A percentile compares a stretch with the other conserved stretches of the same genome.
phyloP scores from a whole-genome alignment of 2,797 vertebrate genomes.

The Propithecus perrieri region DNA sequence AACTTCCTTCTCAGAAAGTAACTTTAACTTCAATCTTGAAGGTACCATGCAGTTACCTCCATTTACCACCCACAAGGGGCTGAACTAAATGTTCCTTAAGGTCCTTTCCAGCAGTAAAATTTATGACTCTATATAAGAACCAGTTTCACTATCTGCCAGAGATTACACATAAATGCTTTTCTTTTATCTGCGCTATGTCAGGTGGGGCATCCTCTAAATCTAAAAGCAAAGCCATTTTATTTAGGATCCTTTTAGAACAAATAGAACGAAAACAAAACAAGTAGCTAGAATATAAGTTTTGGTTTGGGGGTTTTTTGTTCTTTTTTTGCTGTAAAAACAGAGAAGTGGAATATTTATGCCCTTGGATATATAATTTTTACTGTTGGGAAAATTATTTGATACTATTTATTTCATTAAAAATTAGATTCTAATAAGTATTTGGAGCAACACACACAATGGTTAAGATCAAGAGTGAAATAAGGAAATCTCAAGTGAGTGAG shows the following conservation, averaged over 20 bases:
- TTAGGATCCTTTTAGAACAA: conserved; percentile 70
- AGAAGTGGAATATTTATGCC: background rate
- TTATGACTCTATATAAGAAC: conserved; percentile 72
- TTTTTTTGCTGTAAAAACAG: background rate
- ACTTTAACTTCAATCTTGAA: conserved; percentile 44
- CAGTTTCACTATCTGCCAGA: conserved; percentile 73
- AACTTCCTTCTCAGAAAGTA: conserved; percentile 52
- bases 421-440: conserved; percentile 50
- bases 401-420: conserved; percentile 43
- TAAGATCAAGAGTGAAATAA: conserved; percentile 39
- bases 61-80: conserved; percentile 63
- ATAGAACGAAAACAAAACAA: conserved; percentile 25
- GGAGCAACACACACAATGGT: conserved; percentile 39
- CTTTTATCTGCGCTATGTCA: conserved; percentile 63
- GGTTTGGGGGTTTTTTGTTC: background rate
- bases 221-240: conserved; percentile 67
- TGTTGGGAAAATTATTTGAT: conserved; percentile 6
- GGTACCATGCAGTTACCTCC: background rate
- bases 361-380: background rate
- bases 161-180: conserved; percentile 76
- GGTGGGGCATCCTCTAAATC: conserved; percentile 49
- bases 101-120: conserved; percentile 66
- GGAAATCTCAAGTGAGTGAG: conserved; percentile 16
- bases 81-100: conserved; percentile 52
- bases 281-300: background rate